Conservation (phyloP, 2,888 invertebrate genomes). For the Platycheirus albimanus region DNA sequence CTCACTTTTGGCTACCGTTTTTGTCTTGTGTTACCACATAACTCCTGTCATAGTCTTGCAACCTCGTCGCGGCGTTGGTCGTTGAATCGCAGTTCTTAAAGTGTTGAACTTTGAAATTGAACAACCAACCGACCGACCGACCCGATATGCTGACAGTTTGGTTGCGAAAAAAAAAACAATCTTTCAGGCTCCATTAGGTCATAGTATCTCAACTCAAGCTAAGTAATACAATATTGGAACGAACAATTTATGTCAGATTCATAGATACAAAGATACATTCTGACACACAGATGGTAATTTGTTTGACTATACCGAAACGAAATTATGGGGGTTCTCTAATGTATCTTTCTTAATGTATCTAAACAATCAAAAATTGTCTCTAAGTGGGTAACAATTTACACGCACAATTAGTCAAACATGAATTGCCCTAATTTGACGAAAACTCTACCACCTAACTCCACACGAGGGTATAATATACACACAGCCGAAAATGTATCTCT, state of each 20-base stretch:
- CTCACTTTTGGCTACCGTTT: constrained; percentile 21
- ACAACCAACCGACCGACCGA: neutral
- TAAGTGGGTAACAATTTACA: constrained; percentile 50
- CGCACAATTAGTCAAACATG: constrained; percentile 65
- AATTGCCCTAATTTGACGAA: constrained; percentile 52
- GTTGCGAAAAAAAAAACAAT: constrained; percentile 50
- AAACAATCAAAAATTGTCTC: neutral
- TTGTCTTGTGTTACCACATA: constrained; percentile 5
- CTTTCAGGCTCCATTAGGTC: constrained; percentile 16
- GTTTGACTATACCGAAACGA: neutral
- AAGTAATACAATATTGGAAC: constrained; percentile 34
- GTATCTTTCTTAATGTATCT: neutral
- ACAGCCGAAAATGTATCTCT: constrained; percentile 28
- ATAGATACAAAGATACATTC: constrained; percentile 9
- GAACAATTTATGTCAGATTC: constrained; percentile 27
- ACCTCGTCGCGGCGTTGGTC: neutral
- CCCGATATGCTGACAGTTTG: neutral
- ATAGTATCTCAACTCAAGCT: constrained; percentile 60
- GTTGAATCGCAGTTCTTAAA: constrained; percentile 30
- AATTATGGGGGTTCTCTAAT: neutral
- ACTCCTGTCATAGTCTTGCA: constrained; percentile 6
- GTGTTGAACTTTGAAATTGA: constrained; percentile 21
- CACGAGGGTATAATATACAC: neutral
- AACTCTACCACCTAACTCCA: constrained; percentile 24
- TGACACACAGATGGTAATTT: constrained; percentile 9